These are phyloP conservation scores for Plecotus auritus DNA, from an alignment of 2,113 vertebrate genomes.

Conservation along the genomic window DNA sequence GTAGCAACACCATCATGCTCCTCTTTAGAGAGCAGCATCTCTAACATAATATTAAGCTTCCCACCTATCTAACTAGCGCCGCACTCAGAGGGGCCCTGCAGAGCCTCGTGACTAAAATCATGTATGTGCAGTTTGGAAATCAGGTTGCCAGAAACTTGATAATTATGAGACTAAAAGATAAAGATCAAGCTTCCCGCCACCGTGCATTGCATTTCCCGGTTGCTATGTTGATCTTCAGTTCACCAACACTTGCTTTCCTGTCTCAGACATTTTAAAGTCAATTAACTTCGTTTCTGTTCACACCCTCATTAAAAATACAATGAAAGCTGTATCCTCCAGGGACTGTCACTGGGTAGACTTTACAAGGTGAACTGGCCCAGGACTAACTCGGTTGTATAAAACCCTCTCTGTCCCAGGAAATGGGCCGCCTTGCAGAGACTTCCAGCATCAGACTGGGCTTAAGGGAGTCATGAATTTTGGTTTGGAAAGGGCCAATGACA, in stretches of 20 bases:
- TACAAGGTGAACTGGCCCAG: background rate
- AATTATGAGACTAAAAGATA: constrained; percentile 47
- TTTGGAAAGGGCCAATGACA: constrained; percentile 8
- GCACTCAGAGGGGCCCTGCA: background rate
- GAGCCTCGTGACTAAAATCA: background rate
- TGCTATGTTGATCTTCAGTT: constrained; percentile 28
- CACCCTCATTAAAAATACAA: constrained; percentile 56
- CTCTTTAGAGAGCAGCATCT: constrained; percentile 1
- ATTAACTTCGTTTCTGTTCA: constrained; percentile 27
- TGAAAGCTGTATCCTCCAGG: background rate
- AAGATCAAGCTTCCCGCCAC: background rate
- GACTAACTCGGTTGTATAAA: background rate
- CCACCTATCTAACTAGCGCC: background rate
- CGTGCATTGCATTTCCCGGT: constrained; percentile 34
- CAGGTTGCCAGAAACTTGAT: constrained; percentile 29
- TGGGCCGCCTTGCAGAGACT: background rate
- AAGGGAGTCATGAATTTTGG: background rate
- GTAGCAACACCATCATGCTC: background rate
- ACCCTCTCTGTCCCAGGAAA: background rate
- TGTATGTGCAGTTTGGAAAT: constrained; percentile 8
- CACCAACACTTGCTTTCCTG: constrained; percentile 43
- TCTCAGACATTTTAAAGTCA: constrained; percentile 47
- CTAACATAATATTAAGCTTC: background rate
- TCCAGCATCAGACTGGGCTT: background rate
- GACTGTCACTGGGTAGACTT: constrained; percentile 1